Conservation (phyloP, 2,113 vertebrate species). For the Podilymbus podiceps region DNA sequence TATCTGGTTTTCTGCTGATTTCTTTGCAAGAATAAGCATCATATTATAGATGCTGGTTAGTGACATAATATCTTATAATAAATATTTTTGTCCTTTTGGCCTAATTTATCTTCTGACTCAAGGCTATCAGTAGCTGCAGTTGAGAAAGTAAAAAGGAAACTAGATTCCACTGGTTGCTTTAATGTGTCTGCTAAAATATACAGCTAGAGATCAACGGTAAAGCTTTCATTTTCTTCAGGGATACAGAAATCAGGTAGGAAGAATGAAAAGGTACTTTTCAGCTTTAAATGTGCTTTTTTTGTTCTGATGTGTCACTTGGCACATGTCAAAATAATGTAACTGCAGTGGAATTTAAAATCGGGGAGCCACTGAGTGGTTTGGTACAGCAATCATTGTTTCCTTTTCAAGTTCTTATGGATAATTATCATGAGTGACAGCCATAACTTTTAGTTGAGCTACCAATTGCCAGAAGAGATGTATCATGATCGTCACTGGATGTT, state of each 20-base stretch:
- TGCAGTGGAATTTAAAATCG: background rate
- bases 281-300: background rate
- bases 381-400: background rate
- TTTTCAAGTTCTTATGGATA: background rate
- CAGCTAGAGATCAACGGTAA: background rate
- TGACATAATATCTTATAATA: background rate
- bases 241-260: background rate
- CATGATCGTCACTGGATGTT: background rate
- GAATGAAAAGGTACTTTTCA: background rate
- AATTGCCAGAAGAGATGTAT: background rate
- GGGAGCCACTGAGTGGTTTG: background rate
- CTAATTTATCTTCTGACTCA: background rate
- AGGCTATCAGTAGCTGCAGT: background rate
- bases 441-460: background rate
- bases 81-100: background rate
- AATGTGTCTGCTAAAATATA: background rate
- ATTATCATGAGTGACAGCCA: background rate
- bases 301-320: background rate
- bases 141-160: background rate
- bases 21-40: background rate
- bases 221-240: background rate
- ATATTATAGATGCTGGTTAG: background rate
- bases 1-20: background rate
- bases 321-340: conserved; percentile 3
- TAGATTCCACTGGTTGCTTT: background rate